A percentile compares a stretch with the other conserved stretches of the same genome.
Conservation (phyloP, 2,888 invertebrate genomes). For the Sturmia bella region DNA sequence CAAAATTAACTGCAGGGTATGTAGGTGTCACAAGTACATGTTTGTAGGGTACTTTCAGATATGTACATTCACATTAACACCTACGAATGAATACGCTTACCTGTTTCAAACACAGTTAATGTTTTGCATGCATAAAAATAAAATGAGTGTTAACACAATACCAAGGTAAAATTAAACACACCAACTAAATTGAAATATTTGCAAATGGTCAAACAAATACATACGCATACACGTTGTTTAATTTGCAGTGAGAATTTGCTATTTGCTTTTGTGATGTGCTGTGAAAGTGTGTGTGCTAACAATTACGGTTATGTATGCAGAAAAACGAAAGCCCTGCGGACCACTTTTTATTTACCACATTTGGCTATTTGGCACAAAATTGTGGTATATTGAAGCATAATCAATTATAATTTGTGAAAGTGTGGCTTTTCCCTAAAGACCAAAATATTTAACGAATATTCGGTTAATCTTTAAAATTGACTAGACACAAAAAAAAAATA, state of each 20-base stretch:
- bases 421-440: neutral
- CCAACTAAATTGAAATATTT: slow-evolving; percentile 6
- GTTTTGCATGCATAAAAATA: slow-evolving; percentile 25
- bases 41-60: slow-evolving; percentile 11
- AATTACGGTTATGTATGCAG: slow-evolving; percentile 28
- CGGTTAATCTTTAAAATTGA: no score
- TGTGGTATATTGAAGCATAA: slow-evolving; percentile 44
- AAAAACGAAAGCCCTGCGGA: slow-evolving; percentile 11
- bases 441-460: neutral
- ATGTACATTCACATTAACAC: slow-evolving; percentile 1
- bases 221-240: neutral
- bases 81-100: neutral
- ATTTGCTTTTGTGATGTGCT: slow-evolving; percentile 8
- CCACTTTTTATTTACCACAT: slow-evolving; percentile 42
- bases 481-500: neutral
- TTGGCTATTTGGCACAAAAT: slow-evolving; percentile 55
- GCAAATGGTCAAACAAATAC: neutral
- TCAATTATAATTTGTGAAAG: slow-evolving; percentile 55
- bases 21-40: neutral
- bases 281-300: neutral
- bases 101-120: slow-evolving; percentile 43
- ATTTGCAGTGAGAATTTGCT: neutral
- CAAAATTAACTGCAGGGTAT: no score
- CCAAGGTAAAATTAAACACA: slow-evolving; percentile 50
- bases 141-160: slow-evolving; percentile 52